Evolutionary conservation across 1,140 invertebrate genomes (phyloP).

Genomic region (Drosophila baimaii): DNA sequence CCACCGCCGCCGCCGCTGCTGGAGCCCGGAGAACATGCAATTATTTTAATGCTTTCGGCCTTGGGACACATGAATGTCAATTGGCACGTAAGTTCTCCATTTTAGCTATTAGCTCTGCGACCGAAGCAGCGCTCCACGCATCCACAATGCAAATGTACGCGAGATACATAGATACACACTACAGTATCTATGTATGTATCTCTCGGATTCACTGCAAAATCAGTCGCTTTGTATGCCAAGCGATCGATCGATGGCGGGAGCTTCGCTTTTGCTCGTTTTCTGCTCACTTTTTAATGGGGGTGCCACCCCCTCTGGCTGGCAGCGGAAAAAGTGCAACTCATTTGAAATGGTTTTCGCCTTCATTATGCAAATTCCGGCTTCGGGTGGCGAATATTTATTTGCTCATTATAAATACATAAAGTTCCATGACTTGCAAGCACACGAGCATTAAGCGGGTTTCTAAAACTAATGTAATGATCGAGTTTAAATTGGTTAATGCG

Average conservation of each 20-base stretch:
- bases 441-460: conserved; percentile 29
- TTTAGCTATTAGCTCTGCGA: conserved; percentile 36
- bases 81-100: conserved; percentile 66
- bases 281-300: conserved; percentile 55
- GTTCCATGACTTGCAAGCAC: conserved; percentile 31
- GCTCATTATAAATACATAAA: conserved; percentile 68
- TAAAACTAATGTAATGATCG: conserved; percentile 16
- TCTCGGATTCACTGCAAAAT: conserved; percentile 48
- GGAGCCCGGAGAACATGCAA: conserved; percentile 72
- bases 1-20: conserved; percentile 1
- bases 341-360: conserved; percentile 71
- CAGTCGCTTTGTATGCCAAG: conserved; percentile 72
- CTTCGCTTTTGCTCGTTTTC: conserved; percentile 5
- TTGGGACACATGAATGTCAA: conserved; percentile 80
- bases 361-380: conserved; percentile 65
- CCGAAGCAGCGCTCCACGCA: conserved; percentile 41
- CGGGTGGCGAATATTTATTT: conserved; percentile 72
- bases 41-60: conserved; percentile 81
- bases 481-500: neutral
- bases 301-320: conserved; percentile 15
- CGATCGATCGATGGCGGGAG: conserved; percentile 39
- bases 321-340: conserved; percentile 69
- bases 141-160: conserved; percentile 41
- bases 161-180: neutral
- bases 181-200: conserved; percentile 1